Percentiles rank a stretch among this genome's conserved stretches.
These are phyloP conservation scores for Dryobates pubescens DNA, from an alignment of 2,797 vertebrate species.

Conservation along the genomic window DNA sequence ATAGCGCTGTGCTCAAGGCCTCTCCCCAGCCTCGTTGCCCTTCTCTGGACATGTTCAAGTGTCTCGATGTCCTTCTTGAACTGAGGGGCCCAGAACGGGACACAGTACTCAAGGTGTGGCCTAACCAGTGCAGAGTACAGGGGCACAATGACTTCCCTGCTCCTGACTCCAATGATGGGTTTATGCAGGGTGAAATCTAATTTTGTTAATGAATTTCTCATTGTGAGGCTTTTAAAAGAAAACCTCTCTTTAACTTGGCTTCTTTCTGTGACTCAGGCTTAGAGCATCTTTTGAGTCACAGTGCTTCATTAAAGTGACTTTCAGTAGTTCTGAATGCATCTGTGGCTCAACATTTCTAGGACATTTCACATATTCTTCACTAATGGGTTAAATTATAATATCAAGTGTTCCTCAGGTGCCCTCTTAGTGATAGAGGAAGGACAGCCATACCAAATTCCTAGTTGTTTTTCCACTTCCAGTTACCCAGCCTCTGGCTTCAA, in stretches of 20 bases:
- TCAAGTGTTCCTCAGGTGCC: neutral
- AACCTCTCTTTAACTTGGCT: neutral
- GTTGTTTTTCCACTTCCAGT: neutral
- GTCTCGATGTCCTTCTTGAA: no score
- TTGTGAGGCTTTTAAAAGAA: neutral
- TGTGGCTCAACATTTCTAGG: constrained; percentile 2
- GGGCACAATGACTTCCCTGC: no score
- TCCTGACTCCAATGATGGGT: neutral
- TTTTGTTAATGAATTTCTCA: neutral
- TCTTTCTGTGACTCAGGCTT: neutral
- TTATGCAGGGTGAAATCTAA: neutral
- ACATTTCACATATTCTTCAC: neutral
- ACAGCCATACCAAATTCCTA: neutral
- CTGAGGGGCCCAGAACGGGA: no score
- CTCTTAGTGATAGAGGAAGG: neutral
- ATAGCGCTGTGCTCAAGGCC: no score
- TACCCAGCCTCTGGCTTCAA: neutral
- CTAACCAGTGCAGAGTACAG: no score
- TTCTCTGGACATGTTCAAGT: no score
- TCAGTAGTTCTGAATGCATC: neutral
- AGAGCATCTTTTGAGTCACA: neutral
- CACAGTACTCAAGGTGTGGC: no score
- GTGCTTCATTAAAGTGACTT: neutral
- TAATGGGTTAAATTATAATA: neutral
- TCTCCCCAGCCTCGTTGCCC: no score